A percentile compares a stretch with the other conserved stretches of the same genome.
Conservation (phyloP, 2,113 vertebrate genomes). For the Odocoileus hemionus region DNA sequence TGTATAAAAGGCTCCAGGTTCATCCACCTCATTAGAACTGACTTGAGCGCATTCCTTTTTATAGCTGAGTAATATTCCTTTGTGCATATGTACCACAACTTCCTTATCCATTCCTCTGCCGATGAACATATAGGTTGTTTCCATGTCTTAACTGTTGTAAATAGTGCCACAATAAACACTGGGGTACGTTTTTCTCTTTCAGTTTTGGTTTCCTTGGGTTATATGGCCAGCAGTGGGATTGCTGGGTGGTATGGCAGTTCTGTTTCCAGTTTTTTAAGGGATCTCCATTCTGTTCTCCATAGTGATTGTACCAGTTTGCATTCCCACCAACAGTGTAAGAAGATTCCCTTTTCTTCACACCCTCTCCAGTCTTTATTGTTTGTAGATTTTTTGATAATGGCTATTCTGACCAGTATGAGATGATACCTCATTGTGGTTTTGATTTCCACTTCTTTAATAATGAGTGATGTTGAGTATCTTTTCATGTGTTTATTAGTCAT, state of each 20-base stretch:
- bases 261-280: neutral
- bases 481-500: neutral
- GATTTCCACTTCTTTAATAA: neutral
- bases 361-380: neutral
- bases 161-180: neutral
- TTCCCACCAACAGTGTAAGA: neutral
- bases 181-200: neutral
- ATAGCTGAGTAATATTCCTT: neutral
- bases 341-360: neutral
- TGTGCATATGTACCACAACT: neutral
- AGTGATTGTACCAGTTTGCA: neutral
- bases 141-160: neutral
- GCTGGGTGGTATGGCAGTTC: neutral
- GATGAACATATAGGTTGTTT: neutral
- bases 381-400: neutral
- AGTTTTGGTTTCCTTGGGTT: neutral
- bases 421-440: neutral
- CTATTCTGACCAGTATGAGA: neutral
- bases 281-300: neutral
- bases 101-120: neutral
- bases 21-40: neutral
- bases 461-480: neutral
- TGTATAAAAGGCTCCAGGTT: neutral
- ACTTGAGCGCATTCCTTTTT: neutral
- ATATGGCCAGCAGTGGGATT: neutral